Conservation (phyloP, 2,888 invertebrate species). For the Drosophila mettleri region DNA sequence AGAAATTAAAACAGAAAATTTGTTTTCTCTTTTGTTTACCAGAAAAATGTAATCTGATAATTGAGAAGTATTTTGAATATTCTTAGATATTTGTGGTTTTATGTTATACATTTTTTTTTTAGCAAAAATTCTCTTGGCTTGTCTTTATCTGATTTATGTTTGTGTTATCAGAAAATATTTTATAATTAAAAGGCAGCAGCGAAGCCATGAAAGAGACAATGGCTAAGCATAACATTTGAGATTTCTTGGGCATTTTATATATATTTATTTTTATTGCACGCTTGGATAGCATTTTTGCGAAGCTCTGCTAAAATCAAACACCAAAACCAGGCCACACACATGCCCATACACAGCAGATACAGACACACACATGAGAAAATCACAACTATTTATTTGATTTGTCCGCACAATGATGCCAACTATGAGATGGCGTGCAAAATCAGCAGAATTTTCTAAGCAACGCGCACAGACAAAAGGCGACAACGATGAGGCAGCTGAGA, state of each 20-base stretch:
- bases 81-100: not conserved
- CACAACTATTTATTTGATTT: slow-evolving; percentile 77
- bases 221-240: slow-evolving; percentile 22
- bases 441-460: slow-evolving; percentile 71
- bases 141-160: slow-evolving; percentile 26
- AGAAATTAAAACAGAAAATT: not conserved
- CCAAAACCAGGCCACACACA: slow-evolving; percentile 46
- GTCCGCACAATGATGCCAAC: slow-evolving; percentile 76
- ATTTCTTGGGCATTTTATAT: slow-evolving; percentile 53
- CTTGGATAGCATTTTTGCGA: slow-evolving; percentile 60
- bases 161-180: slow-evolving; percentile 46
- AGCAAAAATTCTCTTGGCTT: slow-evolving; percentile 3
- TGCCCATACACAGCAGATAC: slow-evolving; percentile 11
- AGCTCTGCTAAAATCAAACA: slow-evolving; percentile 68
- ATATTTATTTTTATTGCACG: slow-evolving; percentile 50
- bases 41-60: not conserved
- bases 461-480: slow-evolving; percentile 56
- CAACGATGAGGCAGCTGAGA: slow-evolving; percentile 41
- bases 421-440: slow-evolving; percentile 69
- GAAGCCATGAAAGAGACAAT: slow-evolving; percentile 23
- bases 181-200: slow-evolving; percentile 59
- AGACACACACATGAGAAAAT: slow-evolving; percentile 54
- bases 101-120: not conserved
- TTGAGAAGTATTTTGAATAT: not conserved
- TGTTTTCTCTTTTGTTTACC: no score